Percentiles rank a stretch among this genome's conserved stretches.
Evolutionary conservation across 2,888 invertebrate species (phyloP).

Genomic region (Drosophila mercatorum): DNA sequence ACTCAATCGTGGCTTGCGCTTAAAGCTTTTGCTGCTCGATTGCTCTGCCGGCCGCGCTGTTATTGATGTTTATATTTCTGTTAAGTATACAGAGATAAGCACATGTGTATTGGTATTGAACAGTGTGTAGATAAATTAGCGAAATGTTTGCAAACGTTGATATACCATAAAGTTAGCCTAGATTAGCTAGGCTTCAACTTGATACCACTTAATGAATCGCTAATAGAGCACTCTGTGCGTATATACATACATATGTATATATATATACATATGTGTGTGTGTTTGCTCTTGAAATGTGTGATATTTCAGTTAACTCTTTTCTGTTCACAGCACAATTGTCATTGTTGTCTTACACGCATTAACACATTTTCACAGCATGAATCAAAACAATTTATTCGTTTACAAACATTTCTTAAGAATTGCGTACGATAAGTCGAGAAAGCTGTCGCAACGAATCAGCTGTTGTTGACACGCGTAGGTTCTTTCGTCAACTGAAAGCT

Average conservation of each 20-base stretch:
- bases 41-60: constrained; percentile 19
- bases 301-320: background rate
- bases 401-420: constrained; percentile 34
- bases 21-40: constrained; percentile 31
- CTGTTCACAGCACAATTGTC: background rate
- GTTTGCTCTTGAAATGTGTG: background rate
- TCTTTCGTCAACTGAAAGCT: constrained; percentile 51
- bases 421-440: constrained; percentile 14
- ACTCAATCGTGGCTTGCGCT: constrained; percentile 5
- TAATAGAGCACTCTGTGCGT: constrained; percentile 10
- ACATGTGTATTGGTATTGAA: constrained; percentile 14
- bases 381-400: constrained; percentile 16
- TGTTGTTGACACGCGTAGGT: constrained; percentile 36
- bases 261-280: background rate
- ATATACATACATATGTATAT: too few relatives aligned
- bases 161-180: background rate
- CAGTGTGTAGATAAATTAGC: constrained; percentile 21
- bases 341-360: background rate
- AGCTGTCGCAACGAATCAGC: constrained; percentile 41
- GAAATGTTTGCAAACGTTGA: constrained; percentile 25
- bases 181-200: constrained; percentile 6
- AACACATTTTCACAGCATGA: constrained; percentile 9
- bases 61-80: constrained; percentile 25
- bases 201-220: constrained; percentile 32
- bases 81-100: constrained; percentile 19